These are phyloP conservation scores for Pachyuromys duprasi DNA, from an alignment of 2,797 vertebrate species.

Conservation along the genomic window DNA sequence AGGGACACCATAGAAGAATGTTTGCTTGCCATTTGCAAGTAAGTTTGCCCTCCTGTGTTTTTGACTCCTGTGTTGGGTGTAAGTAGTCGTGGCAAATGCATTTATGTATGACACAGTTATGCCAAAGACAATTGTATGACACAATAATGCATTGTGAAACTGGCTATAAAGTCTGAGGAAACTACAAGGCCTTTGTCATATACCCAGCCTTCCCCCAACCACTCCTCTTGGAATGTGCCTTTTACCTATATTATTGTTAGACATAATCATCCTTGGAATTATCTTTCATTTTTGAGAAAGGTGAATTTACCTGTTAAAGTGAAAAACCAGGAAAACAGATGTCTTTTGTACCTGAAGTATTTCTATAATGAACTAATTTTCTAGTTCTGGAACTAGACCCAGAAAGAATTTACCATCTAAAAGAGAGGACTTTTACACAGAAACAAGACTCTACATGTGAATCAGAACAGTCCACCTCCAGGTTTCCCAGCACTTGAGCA, in stretches of 20 bases:
- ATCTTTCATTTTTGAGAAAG: background rate
- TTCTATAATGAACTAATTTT: background rate
- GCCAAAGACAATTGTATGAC: background rate
- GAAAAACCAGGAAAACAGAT: background rate
- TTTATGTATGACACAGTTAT: background rate
- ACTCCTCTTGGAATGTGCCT: background rate
- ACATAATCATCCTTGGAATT: background rate
- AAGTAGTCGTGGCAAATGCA: background rate
- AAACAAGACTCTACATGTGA: background rate
- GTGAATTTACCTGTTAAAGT: background rate
- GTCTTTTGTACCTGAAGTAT: background rate
- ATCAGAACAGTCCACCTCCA: background rate
- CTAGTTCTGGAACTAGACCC: background rate
- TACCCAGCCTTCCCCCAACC: background rate
- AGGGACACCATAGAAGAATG: conserved; percentile 99
- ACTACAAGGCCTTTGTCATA: background rate
- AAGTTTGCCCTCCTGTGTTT: conserved; percentile 70
- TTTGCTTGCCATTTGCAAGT: conserved; percentile 97
- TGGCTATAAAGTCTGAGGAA: background rate
- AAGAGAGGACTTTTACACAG: background rate
- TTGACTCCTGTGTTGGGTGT: background rate
- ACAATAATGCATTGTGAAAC: background rate
- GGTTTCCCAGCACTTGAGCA: background rate
- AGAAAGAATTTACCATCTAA: background rate
- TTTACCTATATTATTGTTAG: no score